Conservation (phyloP, 2,888 invertebrate species). For the Urechis unicinctus region DNA sequence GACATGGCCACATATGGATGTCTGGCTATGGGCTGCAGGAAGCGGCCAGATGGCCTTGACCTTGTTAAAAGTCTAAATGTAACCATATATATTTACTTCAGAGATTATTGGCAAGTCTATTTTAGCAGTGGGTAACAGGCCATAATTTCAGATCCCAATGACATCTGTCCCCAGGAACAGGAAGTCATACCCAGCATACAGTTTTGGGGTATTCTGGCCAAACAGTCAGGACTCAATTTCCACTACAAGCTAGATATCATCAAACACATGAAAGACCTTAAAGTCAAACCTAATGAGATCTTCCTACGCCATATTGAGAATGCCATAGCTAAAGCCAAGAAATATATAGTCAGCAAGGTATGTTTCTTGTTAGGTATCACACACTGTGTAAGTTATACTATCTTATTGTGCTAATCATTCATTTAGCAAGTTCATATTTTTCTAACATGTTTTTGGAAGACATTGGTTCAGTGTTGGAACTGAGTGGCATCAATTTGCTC, state of each 20-base stretch:
- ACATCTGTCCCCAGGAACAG: background rate
- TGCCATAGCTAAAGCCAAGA: constrained; percentile 59
- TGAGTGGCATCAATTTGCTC: too few species aligned
- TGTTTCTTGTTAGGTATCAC: too few species aligned
- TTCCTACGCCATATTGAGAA: constrained; percentile 62
- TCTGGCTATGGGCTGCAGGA: constrained; percentile 71
- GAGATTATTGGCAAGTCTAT: too few species aligned
- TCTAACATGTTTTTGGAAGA: too few species aligned
- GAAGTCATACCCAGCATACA: constrained; percentile 57
- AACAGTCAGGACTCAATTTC: constrained; percentile 59
- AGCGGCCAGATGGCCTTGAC: constrained; percentile 59
- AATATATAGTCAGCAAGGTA: constrained; percentile 52
- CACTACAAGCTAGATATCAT: constrained; percentile 65
- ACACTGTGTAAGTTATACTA: too few species aligned
- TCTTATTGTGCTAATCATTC: too few species aligned
- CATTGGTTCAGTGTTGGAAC: too few species aligned
- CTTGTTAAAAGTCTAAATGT: constrained; percentile 67
- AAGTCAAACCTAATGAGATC: constrained; percentile 59
- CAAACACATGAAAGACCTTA: constrained; percentile 60
- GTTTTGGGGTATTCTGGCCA: constrained; percentile 69
- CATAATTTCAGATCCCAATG: too few species aligned
- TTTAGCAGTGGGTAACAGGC: too few species aligned
- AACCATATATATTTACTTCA: background rate
- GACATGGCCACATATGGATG: constrained; percentile 71
- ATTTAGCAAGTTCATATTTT: too few species aligned